These are phyloP conservation scores for Spinus pinus DNA, from an alignment of 2,797 vertebrate species.

Conservation along the genomic window DNA sequence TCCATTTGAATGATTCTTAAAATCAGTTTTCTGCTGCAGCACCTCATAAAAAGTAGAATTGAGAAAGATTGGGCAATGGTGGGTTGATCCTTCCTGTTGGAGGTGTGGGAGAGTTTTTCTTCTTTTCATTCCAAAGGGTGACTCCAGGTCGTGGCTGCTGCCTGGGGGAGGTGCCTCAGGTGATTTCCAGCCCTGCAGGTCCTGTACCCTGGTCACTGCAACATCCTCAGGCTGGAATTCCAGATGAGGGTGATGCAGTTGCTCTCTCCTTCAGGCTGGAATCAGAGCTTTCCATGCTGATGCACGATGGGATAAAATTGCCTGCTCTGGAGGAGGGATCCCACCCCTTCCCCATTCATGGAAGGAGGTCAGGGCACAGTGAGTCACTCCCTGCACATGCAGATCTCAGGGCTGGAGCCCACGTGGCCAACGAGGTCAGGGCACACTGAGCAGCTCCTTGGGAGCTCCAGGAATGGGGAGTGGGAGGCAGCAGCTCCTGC, in stretches of 20 bases:
- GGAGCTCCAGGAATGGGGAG: not conserved
- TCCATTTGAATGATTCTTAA: not conserved
- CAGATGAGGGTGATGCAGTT: not conserved
- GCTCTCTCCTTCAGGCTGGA: not conserved
- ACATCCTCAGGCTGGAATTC: not conserved
- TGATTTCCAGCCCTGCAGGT: not conserved
- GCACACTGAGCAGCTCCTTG: not conserved
- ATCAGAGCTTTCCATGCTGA: fast-evolving
- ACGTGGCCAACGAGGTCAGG: not conserved
- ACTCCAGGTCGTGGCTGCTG: not conserved
- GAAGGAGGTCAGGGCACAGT: not conserved
- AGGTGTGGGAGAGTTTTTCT: not conserved
- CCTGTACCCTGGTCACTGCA: not conserved
- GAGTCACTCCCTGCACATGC: not conserved
- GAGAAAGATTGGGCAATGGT: not conserved
- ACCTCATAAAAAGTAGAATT: not conserved
- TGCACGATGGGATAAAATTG: not conserved
- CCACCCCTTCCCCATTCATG: not conserved
- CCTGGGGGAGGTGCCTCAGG: not conserved
- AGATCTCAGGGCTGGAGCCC: not conserved
- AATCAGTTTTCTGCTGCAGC: not conserved
- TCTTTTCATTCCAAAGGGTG: not conserved
- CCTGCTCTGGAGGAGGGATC: not conserved
- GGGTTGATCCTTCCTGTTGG: not conserved
- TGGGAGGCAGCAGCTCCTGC: not conserved